Base-by-base conservation (phyloP, 23 tunicate genomes). In the Halocynthia aurantium region DNA sequence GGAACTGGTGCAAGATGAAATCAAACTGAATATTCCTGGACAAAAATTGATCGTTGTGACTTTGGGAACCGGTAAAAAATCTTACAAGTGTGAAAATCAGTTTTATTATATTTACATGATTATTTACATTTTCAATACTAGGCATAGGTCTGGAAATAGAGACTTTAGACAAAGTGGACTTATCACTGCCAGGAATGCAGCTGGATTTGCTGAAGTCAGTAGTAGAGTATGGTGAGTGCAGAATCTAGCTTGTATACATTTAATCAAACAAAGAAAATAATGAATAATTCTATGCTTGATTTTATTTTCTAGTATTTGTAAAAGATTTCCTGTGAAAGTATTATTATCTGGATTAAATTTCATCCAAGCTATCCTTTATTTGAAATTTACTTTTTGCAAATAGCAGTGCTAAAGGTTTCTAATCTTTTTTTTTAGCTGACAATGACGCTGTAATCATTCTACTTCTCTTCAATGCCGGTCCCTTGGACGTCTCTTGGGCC, bases 81-180 rank as follows among this genome's bases (percentile, higher is more conserved):
- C 44, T 31, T 31, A 31, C 44, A 31, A 31, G 44, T 31, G 44
- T 31, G 44, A 31, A 31, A 31, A 31, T 31, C 44, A 31, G 44
- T 31, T 0, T 31, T 31, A 31, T 31, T 4, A 60, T 15, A 0
- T 15, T 15, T 1, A 60, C 64, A 60, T 15, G 17, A n/a, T 2
- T 15, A 15, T n/a, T 15, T 15, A 60, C 64, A 60, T 15, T 15
- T n/a, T 15, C 64, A 15, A 10, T 51, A 22, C 15, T 50, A 90
- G 96, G 96, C n/a, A 51, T 69, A 12, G 85, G 78, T 22, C 51
- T 91, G 6, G 97, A 91, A 82, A 91, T 91, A 7, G 97, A 91
- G 81, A 54, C 62, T 9, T 57, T 52, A 21, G 97, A 91, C 81
- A 69, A 87, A 51, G 52, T 80, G 10, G 71, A 77, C 52, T 77